Base-by-base conservation (phyloP, 2,888 invertebrate genomes). In the Maniola hyperantus region DNA sequence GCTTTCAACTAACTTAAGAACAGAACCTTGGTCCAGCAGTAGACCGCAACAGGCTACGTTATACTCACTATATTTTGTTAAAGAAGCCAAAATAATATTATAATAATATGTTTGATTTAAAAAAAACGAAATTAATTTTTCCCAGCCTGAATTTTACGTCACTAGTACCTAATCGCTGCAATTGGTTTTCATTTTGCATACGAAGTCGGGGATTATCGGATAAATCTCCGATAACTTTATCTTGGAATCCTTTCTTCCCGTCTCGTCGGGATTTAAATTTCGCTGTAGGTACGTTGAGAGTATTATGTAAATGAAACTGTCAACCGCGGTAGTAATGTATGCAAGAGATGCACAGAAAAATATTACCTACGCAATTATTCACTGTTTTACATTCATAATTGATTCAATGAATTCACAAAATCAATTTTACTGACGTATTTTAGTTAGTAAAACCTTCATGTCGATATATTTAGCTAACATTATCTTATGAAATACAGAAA, bases 171-270 rank as follows among this genome's bases (percentile, higher is more conserved):
- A 67, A 58, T 66, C 55, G 15, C 39, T 39, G 60, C 33, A 44
- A 59, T 63, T 62, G 68, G 57, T 77, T 81, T 59, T 54, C 58
- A 78, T 76, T 86, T 85, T 83, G 80, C 84, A 85, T 85, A 79
- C 72, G 79, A 78, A 78, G 77, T 76, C 68, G 64, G 73, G 72
- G 70, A 79, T 76, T 76, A 76, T 75, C 71, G 78, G 76, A 78
- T 83, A 82, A 84, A 83, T 81, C 81, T 77, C 68, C 79, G 74
- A 83, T 85, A 85, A 84, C 81, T 81, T 85, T 82, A 82, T 83
- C 78, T 79, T 76, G 74, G 72, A 81, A 82, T 81, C 81, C 78
- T 77, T 77, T 79, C 81, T 82, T 67, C 54, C 48, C 51, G 64
- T 65, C 60, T 58, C 58, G 62, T 44, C 79, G 82, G 83, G 84